Conservation (phyloP, 23 tunicate genomes). For the Clavelina lepadiformis region DNA sequence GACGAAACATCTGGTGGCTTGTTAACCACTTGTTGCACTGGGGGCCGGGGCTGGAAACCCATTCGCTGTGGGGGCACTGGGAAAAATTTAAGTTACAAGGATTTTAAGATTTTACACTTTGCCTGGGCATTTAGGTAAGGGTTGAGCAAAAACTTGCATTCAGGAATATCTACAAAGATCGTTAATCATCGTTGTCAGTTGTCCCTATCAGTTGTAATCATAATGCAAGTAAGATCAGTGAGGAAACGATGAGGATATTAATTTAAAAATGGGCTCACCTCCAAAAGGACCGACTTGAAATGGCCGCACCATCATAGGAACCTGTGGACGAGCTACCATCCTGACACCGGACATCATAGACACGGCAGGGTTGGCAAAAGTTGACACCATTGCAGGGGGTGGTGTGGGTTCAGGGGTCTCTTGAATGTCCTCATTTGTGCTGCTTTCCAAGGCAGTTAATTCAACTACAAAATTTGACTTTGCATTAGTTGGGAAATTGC, state of each 20-base stretch:
- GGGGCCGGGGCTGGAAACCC: constrained; percentile 26
- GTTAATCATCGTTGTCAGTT: too few species aligned
- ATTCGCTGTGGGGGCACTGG: constrained; percentile 50
- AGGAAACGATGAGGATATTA: neutral
- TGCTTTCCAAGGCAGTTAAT: neutral
- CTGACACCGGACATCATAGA: constrained; percentile 14
- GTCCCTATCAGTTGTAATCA: too few species aligned
- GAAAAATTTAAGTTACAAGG: neutral
- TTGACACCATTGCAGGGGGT: too few species aligned
- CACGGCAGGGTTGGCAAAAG: constrained; percentile 20
- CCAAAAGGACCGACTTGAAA: constrained; percentile 72
- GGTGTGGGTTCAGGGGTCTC: too few species aligned
- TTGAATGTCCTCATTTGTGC: neutral
- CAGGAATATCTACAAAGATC: too few species aligned
- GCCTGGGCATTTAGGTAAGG: too few species aligned
- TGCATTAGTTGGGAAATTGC: too few species aligned
- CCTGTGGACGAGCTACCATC: constrained; percentile 28
- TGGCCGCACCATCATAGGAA: constrained; percentile 74
- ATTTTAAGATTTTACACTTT: too few species aligned
- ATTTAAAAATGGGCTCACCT: neutral
- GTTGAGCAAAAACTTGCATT: too few species aligned
- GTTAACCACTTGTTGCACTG: too few species aligned
- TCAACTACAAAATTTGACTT: neutral
- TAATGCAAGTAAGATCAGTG: neutral
- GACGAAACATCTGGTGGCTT: too few species aligned